Evolutionary conservation across 2,113 vertebrate species (phyloP).

Genomic region (Mixornis gularis): DNA sequence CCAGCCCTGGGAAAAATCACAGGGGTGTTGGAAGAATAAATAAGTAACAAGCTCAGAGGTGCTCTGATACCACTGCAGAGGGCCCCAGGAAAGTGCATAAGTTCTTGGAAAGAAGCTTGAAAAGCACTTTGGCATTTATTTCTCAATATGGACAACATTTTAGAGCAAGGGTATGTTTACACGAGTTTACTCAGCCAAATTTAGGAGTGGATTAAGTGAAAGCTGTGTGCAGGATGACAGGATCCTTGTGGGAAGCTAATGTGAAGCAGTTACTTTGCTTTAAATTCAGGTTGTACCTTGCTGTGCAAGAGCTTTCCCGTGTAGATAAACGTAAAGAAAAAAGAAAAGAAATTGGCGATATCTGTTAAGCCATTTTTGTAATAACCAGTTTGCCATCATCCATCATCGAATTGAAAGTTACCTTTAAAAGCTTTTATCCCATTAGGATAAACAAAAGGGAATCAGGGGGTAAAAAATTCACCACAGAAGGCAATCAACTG

Average conservation of each 20-base stretch:
- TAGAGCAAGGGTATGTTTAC: neutral
- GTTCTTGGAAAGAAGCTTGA: neutral
- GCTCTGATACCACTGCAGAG: too few species aligned
- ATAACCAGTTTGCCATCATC: neutral
- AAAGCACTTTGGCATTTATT: neutral
- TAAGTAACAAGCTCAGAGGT: neutral
- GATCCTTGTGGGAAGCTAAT: neutral
- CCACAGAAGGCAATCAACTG: neutral
- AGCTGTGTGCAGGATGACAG: neutral
- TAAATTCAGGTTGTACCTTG: neutral
- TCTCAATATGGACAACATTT: neutral
- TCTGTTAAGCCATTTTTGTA: neutral
- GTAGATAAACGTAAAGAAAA: neutral
- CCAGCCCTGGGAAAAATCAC: neutral
- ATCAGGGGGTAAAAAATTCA: neutral
- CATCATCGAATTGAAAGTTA: neutral
- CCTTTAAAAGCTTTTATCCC: neutral
- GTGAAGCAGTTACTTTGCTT: neutral
- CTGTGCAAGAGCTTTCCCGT: neutral
- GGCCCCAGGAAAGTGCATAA: neutral
- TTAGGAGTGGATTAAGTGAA: neutral
- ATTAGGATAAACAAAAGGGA: neutral
- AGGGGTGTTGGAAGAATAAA: neutral
- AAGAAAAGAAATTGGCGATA: neutral
- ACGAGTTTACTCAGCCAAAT: neutral